phyloP scores from a whole-genome alignment of 2,888 invertebrate species.

The Pristionchus mayeri region DNA sequence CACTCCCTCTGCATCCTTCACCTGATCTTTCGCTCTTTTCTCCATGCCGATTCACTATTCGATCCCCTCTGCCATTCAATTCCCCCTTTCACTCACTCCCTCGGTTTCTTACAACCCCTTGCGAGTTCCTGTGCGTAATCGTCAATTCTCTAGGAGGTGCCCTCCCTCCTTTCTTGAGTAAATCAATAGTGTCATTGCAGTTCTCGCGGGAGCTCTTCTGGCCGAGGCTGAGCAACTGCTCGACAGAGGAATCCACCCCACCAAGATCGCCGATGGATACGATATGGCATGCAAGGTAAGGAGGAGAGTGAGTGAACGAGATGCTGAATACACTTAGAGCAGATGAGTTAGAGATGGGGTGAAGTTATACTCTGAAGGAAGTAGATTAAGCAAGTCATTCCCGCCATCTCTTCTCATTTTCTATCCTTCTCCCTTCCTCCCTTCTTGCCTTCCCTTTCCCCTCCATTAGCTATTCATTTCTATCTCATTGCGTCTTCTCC shows the following conservation, averaged over 20 bases:
- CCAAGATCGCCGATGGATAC: conserved; percentile 97
- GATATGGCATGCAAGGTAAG: conserved; percentile 93
- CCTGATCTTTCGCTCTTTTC: conserved; percentile 38
- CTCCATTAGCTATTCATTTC: conserved; percentile 35
- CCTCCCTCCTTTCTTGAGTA: background rate
- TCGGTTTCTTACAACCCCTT: conserved; percentile 44
- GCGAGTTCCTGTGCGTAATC: conserved; percentile 3
- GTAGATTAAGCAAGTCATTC: background rate
- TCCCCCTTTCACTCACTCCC: conserved; percentile 22
- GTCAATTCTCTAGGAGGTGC: background rate
- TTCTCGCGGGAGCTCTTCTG: conserved; percentile 88
- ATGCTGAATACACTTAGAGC: background rate
- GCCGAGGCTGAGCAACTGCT: conserved; percentile 93
- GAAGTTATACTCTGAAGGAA: background rate
- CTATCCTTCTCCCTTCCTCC: background rate
- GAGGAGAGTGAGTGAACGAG: background rate
- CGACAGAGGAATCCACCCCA: conserved; percentile 98
- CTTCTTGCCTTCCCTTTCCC: conserved; percentile 8
- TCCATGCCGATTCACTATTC: conserved; percentile 43
- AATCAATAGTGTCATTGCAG: conserved; percentile 76
- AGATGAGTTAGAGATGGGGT: background rate
- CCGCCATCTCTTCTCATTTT: background rate
- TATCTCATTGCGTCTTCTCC: conserved; percentile 12
- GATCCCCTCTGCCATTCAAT: conserved; percentile 11
- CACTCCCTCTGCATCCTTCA: conserved; percentile 6